phyloP scores from a whole-genome alignment of 2,888 invertebrate genomes.

The Acrocyrtus sp. region DNA sequence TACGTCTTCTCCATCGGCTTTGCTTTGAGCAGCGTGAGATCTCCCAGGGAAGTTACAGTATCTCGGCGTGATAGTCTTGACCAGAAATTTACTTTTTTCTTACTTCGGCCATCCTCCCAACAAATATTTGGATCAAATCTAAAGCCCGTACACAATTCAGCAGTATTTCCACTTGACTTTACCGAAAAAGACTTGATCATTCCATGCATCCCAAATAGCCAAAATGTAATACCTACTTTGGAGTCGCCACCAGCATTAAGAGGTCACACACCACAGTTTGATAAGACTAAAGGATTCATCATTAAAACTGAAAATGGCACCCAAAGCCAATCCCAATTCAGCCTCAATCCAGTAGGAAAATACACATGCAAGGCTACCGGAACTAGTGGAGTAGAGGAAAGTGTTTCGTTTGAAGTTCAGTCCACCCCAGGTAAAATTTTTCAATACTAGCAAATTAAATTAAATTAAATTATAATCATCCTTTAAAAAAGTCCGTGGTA shows the following conservation, averaged over 20 bases:
- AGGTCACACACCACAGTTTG: background rate
- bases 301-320: conserved; percentile 14
- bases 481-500: background rate
- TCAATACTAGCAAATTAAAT: background rate
- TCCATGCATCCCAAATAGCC: conserved; percentile 36
- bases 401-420: conserved; percentile 5
- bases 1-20: conserved; percentile 49
- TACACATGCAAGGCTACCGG: background rate
- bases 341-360: background rate
- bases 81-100: conserved; percentile 18
- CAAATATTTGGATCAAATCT: no score
- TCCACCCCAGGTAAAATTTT: background rate
- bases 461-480: background rate
- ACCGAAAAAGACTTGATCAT: conserved; percentile 20
- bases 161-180: background rate
- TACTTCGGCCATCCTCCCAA: conserved; percentile 44
- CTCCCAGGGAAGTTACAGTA: conserved; percentile 23
- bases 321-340: background rate
- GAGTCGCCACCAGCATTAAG: background rate
- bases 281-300: conserved; percentile 27
- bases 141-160: background rate
- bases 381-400: background rate
- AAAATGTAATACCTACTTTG: conserved; percentile 9
- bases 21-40: background rate
- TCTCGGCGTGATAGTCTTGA: background rate